phyloP scores from a whole-genome alignment of 2,113 vertebrate genomes.

The Potamarius usumacintae region DNA sequence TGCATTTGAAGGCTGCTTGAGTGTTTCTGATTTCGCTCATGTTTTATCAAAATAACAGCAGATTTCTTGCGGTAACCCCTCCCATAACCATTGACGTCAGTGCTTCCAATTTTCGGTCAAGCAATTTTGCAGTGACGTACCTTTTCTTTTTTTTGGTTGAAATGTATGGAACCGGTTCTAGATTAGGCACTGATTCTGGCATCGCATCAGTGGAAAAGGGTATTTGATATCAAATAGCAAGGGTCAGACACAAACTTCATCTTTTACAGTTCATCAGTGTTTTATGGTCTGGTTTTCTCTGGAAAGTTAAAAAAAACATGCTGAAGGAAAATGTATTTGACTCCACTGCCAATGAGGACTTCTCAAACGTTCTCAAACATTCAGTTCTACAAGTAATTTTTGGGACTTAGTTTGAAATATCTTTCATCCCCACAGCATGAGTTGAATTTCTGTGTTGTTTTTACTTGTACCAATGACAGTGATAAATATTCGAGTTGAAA shows the following conservation, averaged over 20 bases:
- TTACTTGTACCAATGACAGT: background rate
- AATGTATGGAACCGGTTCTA: no score
- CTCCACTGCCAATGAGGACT: background rate
- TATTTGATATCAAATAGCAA: background rate
- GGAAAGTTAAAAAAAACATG: background rate
- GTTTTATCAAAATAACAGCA: no score
- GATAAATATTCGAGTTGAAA: conserved; percentile 33
- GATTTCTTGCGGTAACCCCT: no score
- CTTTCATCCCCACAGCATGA: conserved; percentile 12
- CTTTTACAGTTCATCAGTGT: background rate
- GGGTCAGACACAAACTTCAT: background rate
- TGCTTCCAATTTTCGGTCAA: no score
- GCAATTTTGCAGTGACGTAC: no score
- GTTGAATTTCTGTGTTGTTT: background rate
- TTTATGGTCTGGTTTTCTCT: background rate
- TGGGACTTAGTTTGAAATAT: background rate
- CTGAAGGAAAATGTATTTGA: background rate
- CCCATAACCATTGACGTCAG: no score
- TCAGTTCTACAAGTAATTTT: background rate
- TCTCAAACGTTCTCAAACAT: background rate
- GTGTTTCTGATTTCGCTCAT: no score
- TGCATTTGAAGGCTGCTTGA: no score
- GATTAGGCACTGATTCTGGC: no score
- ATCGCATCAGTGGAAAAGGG: no score
- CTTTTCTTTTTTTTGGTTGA: no score